A percentile compares a stretch with the other conserved stretches of the same genome.
phyloP scores from a whole-genome alignment of 2,888 invertebrate genomes.

The Agrenia bidenticulata region DNA sequence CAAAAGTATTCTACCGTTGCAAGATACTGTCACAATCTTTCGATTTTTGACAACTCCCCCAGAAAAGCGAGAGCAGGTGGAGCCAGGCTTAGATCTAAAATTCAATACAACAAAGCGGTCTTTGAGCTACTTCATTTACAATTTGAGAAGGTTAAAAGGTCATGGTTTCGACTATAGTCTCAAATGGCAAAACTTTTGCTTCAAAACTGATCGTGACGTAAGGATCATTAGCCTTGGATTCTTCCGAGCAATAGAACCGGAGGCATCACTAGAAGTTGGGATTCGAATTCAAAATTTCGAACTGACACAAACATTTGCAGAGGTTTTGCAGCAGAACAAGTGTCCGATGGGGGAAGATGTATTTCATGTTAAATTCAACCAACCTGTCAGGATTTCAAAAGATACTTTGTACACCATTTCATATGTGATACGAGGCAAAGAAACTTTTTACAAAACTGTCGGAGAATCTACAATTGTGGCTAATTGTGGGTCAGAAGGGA shows the following conservation, averaged over 20 bases:
- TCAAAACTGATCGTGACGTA: conserved; percentile 45
- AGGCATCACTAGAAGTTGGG: conserved; percentile 36
- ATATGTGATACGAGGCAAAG: conserved; percentile 45
- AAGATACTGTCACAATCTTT: conserved; percentile 46
- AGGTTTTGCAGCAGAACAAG: conserved; percentile 36
- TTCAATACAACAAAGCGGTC: conserved; percentile 42
- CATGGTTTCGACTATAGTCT: conserved; percentile 47
- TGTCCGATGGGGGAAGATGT: conserved; percentile 36
- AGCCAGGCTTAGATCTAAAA: conserved; percentile 37
- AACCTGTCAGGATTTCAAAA: conserved; percentile 43
- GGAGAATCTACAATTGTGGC: conserved; percentile 41
- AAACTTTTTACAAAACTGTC: conserved; percentile 47
- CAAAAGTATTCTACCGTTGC: conserved; percentile 40
- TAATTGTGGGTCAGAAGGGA: conserved; percentile 34
- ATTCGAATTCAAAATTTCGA: conserved; percentile 44
- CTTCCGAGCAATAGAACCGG: conserved; percentile 40
- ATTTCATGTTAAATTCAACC: conserved; percentile 47
- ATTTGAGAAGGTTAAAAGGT: conserved; percentile 45
- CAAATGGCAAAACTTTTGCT: conserved; percentile 48
- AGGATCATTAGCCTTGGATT: conserved; percentile 47
- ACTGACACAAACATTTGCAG: conserved; percentile 39
- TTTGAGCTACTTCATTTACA: conserved; percentile 46
- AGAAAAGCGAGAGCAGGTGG: conserved; percentile 37
- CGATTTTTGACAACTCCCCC: conserved; percentile 45
- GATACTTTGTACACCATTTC: conserved; percentile 47